phyloP scores from a whole-genome alignment of 2,888 invertebrate species.

The Mythimna impura region DNA sequence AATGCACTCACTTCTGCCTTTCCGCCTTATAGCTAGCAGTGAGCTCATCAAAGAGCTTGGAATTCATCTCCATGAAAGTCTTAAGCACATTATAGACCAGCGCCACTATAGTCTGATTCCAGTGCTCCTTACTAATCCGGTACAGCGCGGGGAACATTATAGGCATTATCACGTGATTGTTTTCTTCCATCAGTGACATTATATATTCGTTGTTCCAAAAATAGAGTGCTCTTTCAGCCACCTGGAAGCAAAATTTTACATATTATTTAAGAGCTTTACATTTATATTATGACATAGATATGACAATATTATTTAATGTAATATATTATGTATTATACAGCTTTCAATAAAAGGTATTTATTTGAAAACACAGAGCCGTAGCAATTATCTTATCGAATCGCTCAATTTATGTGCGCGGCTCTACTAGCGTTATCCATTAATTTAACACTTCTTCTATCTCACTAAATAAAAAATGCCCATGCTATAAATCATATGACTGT shows the following conservation, averaged over 20 bases:
- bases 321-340: background rate
- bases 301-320: background rate
- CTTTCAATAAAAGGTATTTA: background rate
- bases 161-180: conserved; percentile 99
- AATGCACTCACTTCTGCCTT: conserved; percentile 97
- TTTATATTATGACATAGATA: background rate
- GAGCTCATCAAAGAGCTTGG: conserved; percentile 99
- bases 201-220: conserved; percentile 99
- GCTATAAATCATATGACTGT: background rate
- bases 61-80: conserved; percentile 99
- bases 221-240: conserved; percentile 99
- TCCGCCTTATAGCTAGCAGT: conserved; percentile 99
- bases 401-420: background rate
- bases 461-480: background rate
- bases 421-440: background rate
- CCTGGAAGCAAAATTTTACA: conserved; percentile 90
- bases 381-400: background rate
- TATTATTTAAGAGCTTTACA: background rate
- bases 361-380: background rate
- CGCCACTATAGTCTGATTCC: conserved; percentile 99
- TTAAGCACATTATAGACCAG: conserved; percentile 99
- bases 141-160: conserved; percentile 99
- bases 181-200: conserved; percentile 99
- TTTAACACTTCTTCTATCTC: background rate
- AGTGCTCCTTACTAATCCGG: conserved; percentile 99